Base-by-base conservation (phyloP, 2,888 invertebrate genomes). In the Carterocephalus palaemon region DNA sequence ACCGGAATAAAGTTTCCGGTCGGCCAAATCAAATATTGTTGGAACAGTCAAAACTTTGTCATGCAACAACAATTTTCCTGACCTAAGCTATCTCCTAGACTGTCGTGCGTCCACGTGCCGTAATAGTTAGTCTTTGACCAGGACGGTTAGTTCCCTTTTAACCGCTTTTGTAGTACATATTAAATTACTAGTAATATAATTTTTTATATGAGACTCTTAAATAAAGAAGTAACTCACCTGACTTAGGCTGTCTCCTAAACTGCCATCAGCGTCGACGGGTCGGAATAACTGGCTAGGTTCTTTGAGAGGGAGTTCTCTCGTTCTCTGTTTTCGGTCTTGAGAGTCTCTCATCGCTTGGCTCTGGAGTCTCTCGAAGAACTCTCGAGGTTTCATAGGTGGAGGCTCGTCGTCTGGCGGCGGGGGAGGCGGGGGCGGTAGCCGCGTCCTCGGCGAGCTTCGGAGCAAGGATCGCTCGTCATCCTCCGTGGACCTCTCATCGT, bases 311-410 rank as follows among this genome's bases (percentile, higher is more conserved):
- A 69, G 46, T 17, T 59, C 78, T 60, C 76, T 67, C 4, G 69
- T 50, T 64, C 76, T 71, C 39, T 70, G 68, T 50, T 75, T 78
- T 36, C 74, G 64, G 19, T 78, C 81, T 50, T 82, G 82, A 15
- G 75, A 67, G 49, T 84, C 85, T 69, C 70, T 75, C 84, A 86
- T 86, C 46, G 85, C 82, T 79, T 83, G 85, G 52, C 70, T 79
- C 70, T 84, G 83, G 46, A 82, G 77, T 62, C 79, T 73, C 60
- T 85, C 85, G 58, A 85, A 86, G 67, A 84, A 89, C 68, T 89
- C 89, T 62, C 89, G 69, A 43, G 89, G 89, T 60, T 88, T 87
- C 64, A 89, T 74, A 62, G 89, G 88, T 22, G 83, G 85, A 41
- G 81, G 85, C 47, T 81, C 78, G 62, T 81, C 81, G 51, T 81